phyloP scores from a whole-genome alignment of 2,113 vertebrate genomes.

The Perognathus longimembris region DNA sequence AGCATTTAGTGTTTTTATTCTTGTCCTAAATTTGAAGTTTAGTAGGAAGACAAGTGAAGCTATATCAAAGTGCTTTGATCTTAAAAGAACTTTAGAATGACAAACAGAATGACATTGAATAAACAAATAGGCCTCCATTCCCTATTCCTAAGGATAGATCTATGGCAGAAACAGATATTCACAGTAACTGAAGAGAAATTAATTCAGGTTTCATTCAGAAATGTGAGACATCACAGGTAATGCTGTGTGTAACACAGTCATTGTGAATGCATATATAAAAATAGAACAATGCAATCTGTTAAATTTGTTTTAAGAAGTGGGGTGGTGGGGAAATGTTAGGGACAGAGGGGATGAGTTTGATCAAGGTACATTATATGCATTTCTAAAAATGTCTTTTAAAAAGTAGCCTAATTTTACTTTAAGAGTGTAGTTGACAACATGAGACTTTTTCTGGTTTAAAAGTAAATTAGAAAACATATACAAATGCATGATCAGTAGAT shows the following conservation, averaged over 20 bases:
- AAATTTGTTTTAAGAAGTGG: no score
- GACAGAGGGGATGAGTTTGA: no score
- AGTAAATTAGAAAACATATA: not conserved
- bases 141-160: not conserved
- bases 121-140: not conserved
- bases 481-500: not conserved
- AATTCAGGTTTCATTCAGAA: not conserved
- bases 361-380: no score
- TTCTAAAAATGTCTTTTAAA: no score
- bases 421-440: no score
- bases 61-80: not conserved
- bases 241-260: not conserved
- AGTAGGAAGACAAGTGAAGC: not conserved
- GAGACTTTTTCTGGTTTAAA: no score
- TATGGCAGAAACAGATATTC: not conserved
- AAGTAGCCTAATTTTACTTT: no score
- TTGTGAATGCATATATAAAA: not conserved
- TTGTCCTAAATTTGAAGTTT: not conserved
- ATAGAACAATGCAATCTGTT: no score
- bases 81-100: not conserved
- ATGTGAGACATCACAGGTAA: not conserved
- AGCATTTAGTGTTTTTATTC: conserved; percentile 3
- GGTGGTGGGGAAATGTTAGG: no score
- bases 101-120: not conserved
- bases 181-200: not conserved